phyloP scores from a whole-genome alignment of 2,888 invertebrate genomes.

The Watsonalla binaria region DNA sequence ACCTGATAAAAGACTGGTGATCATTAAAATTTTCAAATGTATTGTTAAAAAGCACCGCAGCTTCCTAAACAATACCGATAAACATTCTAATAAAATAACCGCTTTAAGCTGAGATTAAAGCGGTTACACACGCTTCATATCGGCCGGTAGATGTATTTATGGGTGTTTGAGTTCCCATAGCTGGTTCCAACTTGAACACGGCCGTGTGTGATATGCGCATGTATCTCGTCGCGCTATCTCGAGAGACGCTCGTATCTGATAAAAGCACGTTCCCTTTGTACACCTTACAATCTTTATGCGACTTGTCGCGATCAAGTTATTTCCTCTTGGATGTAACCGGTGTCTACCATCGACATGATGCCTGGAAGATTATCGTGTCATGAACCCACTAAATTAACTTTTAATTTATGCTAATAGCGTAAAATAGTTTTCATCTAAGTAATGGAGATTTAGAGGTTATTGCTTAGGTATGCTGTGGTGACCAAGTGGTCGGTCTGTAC shows the following conservation, averaged over 20 bases:
- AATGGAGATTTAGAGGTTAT: too few relatives aligned
- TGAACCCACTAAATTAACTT: too few relatives aligned
- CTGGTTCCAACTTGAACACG: constrained; percentile 30
- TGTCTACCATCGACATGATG: constrained; percentile 18
- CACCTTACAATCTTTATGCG: constrained; percentile 43
- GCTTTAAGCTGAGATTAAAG: constrained; percentile 34
- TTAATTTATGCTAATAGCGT: too few relatives aligned
- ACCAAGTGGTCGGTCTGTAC: too few relatives aligned
- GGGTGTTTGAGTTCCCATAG: constrained; percentile 49
- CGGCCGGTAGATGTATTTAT: constrained; percentile 45
- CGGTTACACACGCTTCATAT: constrained; percentile 43
- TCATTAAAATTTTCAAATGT: too few relatives aligned
- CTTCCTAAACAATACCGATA: not conserved
- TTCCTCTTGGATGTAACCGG: constrained; percentile 35
- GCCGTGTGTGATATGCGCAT: constrained; percentile 22
- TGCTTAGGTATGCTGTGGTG: too few relatives aligned
- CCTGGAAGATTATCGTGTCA: too few relatives aligned
- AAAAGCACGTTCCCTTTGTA: constrained; percentile 36
- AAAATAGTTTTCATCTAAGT: too few relatives aligned
- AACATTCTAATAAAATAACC: not conserved
- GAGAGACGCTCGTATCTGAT: constrained; percentile 40
- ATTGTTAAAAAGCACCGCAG: not conserved
- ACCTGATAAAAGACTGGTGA: too few relatives aligned
- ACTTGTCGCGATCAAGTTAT: constrained; percentile 44
- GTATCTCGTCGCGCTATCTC: constrained; percentile 32